Percentiles rank a stretch among this genome's conserved stretches.
These are phyloP conservation scores for Euwallacea fornicatus DNA, from an alignment of 1,140 invertebrate genomes.

Conservation along the genomic window DNA sequence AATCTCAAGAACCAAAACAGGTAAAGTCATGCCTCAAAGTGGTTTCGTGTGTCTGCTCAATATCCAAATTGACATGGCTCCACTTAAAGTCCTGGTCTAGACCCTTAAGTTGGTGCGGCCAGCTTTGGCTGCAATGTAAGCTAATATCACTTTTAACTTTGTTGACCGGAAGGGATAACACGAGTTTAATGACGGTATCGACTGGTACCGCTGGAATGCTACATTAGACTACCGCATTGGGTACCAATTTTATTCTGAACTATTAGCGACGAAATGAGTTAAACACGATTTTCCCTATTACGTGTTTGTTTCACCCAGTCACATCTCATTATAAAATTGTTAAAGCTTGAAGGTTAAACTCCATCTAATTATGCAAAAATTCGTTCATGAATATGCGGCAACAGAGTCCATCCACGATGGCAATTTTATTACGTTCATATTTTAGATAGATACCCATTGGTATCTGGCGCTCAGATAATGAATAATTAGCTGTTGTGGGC, in stretches of 20 bases:
- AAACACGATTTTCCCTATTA: background rate
- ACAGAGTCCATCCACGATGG: background rate
- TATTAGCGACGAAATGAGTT: background rate
- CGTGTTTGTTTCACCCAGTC: slow-evolving; percentile 4
- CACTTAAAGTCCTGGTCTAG: slow-evolving; percentile 31
- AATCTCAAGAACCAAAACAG: background rate
- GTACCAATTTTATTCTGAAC: too few relatives aligned
- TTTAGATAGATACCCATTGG: too few relatives aligned
- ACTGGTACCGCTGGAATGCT: too few relatives aligned
- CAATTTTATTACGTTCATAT: background rate
- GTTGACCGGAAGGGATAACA: background rate
- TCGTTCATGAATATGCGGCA: slow-evolving; percentile 4
- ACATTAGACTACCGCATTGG: too few relatives aligned
- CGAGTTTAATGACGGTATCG: background rate
- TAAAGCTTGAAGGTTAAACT: slow-evolving; percentile 16
- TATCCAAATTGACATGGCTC: slow-evolving; percentile 24
- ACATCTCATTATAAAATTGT: slow-evolving; percentile 21
- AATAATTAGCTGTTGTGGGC: too few relatives aligned
- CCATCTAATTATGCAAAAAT: slow-evolving; percentile 14
- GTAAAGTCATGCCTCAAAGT: background rate
- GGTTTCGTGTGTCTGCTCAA: slow-evolving; percentile 10
- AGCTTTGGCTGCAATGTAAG: too few relatives aligned
- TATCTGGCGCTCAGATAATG: too few relatives aligned
- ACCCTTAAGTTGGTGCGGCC: background rate
- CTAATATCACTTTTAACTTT: too few relatives aligned